A percentile compares a stretch with the other conserved stretches of the same genome.
Evolutionary conservation across 1,140 invertebrate species (phyloP).

Genomic region (Pissodes strobi): DNA sequence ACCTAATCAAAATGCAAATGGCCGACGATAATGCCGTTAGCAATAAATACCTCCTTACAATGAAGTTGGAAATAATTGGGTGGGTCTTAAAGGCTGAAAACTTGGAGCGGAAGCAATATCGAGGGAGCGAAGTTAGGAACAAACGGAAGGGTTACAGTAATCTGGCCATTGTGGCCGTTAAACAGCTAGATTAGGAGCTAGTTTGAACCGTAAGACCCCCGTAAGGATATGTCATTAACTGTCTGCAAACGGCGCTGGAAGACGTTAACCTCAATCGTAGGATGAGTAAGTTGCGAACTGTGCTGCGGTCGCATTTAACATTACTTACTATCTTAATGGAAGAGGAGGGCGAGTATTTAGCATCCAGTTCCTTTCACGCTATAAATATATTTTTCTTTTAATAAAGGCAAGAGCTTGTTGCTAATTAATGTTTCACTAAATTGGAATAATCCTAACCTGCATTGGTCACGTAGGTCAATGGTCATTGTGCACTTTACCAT

Average conservation of each 20-base stretch:
- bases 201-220: conserved; percentile 22
- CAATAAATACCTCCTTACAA: conserved; percentile 24
- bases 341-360: too few relatives aligned
- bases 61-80: conserved; percentile 32
- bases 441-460: too few relatives aligned
- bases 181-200: conserved; percentile 32
- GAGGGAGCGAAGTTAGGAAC: conserved; percentile 25
- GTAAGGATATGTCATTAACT: conserved; percentile 26
- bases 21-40: conserved; percentile 13
- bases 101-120: conserved; percentile 16
- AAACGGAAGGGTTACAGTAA: conserved; percentile 36
- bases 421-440: too few relatives aligned
- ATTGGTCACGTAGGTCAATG: too few relatives aligned
- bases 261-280: conserved; percentile 2
- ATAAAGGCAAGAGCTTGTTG: too few relatives aligned
- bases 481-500: too few relatives aligned
- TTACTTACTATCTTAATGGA: too few relatives aligned
- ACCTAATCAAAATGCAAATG: conserved; percentile 20
- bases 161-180: conserved; percentile 37
- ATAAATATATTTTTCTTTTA: too few relatives aligned
- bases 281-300: conserved; percentile 1
- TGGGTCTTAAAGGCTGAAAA: conserved; percentile 30
- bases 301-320: too few relatives aligned
- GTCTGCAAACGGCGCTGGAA: conserved; percentile 19
- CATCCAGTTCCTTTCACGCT: too few relatives aligned